Base-by-base conservation (phyloP, 2,888 invertebrate genomes). In the Sacculina carcini region DNA sequence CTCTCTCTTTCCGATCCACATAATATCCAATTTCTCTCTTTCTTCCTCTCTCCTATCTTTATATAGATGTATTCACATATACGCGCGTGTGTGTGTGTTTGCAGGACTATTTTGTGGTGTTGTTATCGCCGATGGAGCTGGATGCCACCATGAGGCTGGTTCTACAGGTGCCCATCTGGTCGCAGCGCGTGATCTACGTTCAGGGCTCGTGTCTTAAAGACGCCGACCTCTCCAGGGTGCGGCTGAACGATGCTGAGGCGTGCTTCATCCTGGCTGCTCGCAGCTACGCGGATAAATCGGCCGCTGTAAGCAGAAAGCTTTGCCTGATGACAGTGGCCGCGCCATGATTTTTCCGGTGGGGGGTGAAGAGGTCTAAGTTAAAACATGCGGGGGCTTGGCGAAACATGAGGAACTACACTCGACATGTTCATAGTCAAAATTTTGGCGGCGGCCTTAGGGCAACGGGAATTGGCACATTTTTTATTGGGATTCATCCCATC, bases 111-210 rank as follows among this genome's bases (percentile, higher is more conserved):
- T 90, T 86, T 64, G 92, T 94, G 38, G 92, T 96, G 29, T 74
- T 98, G 49, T 69, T 98, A 48, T 90, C 92, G 14, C 96, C 96
- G 0, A 90, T 89, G 82, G 96, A 96, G 66, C 71, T 96, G 59
- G 94, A 96, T 65, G 84, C 89, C 21, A 92, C 89, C 21, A 94
- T 94, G 89, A 73, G 92, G 62, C 90, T 94, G 86, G 86, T 98
- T 61, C 73, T 96, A 50, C 90, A 92, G 71, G 71, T 73, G 56
- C 94, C 94, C 9, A 64, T 71, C 55, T 72, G 71, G 72, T 67
- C 69, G n/a, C 67, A 70, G 56, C 59, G 71, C 29, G 72, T 73
- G 34, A 69, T 72, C 55, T 72, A 70, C 60, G 69, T 72, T 32
- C 66, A 68, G 57, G 94, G 94, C 34, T 92, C 94, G 28, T 94